Conservation (phyloP, 2,888 invertebrate genomes). For the Apotomis capreana region DNA sequence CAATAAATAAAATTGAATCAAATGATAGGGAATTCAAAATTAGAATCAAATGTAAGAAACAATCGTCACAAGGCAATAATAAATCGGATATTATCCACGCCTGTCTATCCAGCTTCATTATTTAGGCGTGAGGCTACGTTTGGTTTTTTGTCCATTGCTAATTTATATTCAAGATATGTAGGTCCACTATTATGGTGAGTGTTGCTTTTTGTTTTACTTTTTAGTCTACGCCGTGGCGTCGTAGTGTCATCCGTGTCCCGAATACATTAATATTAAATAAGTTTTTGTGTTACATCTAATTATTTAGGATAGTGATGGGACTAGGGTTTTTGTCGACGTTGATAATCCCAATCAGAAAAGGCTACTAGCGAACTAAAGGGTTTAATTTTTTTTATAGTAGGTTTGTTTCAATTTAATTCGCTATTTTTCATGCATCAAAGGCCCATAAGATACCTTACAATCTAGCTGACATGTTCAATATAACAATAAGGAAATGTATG, state of each 20-base stretch:
- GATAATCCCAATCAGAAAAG: not conserved
- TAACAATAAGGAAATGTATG: too few relatives aligned
- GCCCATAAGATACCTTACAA: too few relatives aligned
- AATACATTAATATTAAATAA: conserved; percentile 75
- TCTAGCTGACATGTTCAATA: too few relatives aligned
- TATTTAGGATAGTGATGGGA: conserved; percentile 50
- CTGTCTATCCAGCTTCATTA: conserved; percentile 64
- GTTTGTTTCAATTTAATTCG: too few relatives aligned
- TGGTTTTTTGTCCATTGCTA: conserved; percentile 60
- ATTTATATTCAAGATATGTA: conserved; percentile 74
- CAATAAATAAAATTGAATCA: too few relatives aligned
- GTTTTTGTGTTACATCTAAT: conserved; percentile 60
- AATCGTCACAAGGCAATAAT: conserved; percentile 71
- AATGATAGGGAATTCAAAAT: conserved; percentile 43
- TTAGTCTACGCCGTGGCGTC: conserved; percentile 56
- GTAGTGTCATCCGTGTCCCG: conserved; percentile 63
- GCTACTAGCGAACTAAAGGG: too few relatives aligned
- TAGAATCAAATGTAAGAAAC: conserved; percentile 60
- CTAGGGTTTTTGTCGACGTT: conserved; percentile 3
- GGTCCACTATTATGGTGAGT: conserved; percentile 60
- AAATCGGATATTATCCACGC: conserved; percentile 68
- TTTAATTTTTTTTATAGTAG: too few relatives aligned
- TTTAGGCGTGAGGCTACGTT: conserved; percentile 49
- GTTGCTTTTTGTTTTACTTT: conserved; percentile 58
- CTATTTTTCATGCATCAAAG: too few relatives aligned